Base-by-base conservation (phyloP, 2,113 vertebrate genomes). In the Pithys albifrons region DNA sequence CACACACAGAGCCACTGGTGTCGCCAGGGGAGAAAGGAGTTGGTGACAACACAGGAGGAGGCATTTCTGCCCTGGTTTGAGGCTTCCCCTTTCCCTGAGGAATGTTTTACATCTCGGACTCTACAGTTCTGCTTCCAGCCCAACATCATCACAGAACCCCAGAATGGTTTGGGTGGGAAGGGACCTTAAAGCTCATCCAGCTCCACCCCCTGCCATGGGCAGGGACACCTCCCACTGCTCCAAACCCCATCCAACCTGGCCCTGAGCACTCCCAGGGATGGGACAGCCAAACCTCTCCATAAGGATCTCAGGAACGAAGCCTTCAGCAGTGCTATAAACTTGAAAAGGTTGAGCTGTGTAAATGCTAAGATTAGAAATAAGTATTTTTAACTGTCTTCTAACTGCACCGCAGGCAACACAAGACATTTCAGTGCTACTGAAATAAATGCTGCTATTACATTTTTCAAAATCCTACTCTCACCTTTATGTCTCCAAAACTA, bases 381-480 rank as follows among this genome's bases (percentile, higher is more conserved):
- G 46, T 73, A 80, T 87, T 95, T 96, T 78, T 59, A 90, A 58
- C 39, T 35, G 33, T 4, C 77, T 66, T 85, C 52, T n/a, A 74
- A 64, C 29, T 72, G 57, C 48, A 89, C 31, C 18, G 1, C 84
- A 87, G 77, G 77, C 73, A 91, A 87, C 49, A 35, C 33, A 39
- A 74, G 57, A 51, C 15, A 70, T 54, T 77, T 81, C 74, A 85
- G 27, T 12, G 39, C 13, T 43, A 43, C 28, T 9, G 81, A 89
- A 92, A 92, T 29, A 93, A 95, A 91, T 13, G 12, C 27, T 61
- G 52, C 58, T 69, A 78, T 55, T 65, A 20, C 9, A 1, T 37
- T 85, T 74, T 45, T 55, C 69, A 43, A 79, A 88, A 91, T 89
- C 66, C 74, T 83, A 27, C 85, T 94, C 77, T 95, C 85, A 67